Evolutionary conservation across 37 sponge, comb jelly and placozoan genomes (phyloP).

Genomic region (Aphrocallistes beatrix): DNA sequence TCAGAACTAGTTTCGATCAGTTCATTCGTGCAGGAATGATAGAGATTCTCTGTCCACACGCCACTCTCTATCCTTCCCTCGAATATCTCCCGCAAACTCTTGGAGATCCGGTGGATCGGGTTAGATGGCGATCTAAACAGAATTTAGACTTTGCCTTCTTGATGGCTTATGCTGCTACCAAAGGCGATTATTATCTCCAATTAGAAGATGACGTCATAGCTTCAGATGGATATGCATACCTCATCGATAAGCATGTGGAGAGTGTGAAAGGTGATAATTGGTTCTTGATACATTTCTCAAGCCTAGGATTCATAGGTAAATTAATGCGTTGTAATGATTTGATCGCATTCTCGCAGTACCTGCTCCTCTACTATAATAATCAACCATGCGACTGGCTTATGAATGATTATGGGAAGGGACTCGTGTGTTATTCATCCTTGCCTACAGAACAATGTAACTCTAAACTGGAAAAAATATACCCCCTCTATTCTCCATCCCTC

Average conservation of each 20-base stretch:
- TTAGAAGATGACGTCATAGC: constrained; percentile 30
- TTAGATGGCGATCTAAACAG: constrained; percentile 27
- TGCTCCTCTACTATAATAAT: constrained; percentile 9
- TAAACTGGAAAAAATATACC: background rate
- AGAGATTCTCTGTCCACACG: background rate
- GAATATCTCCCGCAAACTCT: background rate
- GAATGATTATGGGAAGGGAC: background rate
- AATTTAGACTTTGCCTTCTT: constrained; percentile 20
- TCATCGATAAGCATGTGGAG: background rate
- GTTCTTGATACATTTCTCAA: constrained; percentile 10
- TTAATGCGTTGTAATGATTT: constrained; percentile 12
- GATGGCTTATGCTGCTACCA: background rate
- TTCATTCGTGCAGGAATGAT: background rate
- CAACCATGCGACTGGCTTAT: constrained; percentile 23
- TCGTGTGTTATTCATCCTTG: background rate
- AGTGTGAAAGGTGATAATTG: constrained; percentile 6
- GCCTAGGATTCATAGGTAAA: constrained; percentile 24
- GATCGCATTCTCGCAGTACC: background rate
- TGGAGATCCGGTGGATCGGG: constrained; percentile 15
- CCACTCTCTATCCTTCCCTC: constrained; percentile 20
- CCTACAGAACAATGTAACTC: background rate
- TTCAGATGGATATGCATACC: background rate
- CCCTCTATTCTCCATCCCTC: background rate
- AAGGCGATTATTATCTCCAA: constrained; percentile 20
- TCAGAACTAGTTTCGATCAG: background rate